These are phyloP conservation scores for Caenorhabditis panamensis DNA, from an alignment of 2,888 invertebrate genomes.

Conservation along the genomic window DNA sequence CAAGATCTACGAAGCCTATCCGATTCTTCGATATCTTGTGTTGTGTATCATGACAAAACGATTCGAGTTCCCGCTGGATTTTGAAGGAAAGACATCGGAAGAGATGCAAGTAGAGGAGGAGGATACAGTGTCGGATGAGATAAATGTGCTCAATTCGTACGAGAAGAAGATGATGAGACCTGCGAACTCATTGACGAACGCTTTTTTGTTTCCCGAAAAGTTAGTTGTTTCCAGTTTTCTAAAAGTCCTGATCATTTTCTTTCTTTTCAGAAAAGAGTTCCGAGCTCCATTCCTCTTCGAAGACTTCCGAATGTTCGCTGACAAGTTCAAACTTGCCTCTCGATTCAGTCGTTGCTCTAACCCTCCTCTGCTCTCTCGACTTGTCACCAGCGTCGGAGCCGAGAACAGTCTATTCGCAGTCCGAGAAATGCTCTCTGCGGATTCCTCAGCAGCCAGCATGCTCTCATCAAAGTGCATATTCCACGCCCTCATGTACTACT, in stretches of 20 bases:
- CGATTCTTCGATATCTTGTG: conserved; percentile 42
- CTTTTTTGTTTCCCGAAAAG: conserved; percentile 13
- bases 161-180: conserved; percentile 26
- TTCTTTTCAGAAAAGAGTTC: conserved; percentile 14
- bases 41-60: conserved; percentile 28
- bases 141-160: conserved; percentile 10
- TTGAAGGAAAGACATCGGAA: conserved; percentile 33
- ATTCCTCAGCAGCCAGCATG: conserved; percentile 8
- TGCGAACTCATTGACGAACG: conserved; percentile 1
- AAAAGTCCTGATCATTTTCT: not conserved
- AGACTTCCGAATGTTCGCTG: conserved; percentile 25
- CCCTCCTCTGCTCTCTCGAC: conserved; percentile 38
- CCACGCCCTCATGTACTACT: conserved; percentile 47
- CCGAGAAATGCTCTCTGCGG: conserved; percentile 36
- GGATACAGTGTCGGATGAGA: not conserved
- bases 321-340: conserved; percentile 32
- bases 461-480: conserved; percentile 46
- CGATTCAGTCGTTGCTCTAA: conserved; percentile 22
- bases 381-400: conserved; percentile 40
- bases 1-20: conserved; percentile 30
- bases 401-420: conserved; percentile 41
- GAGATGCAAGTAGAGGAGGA: conserved; percentile 26
- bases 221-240: not conserved
- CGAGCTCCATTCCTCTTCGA: conserved; percentile 30
- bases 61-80: conserved; percentile 50